phyloP scores from a whole-genome alignment of 1,140 invertebrate genomes.

The Conopomorpha cramerella region DNA sequence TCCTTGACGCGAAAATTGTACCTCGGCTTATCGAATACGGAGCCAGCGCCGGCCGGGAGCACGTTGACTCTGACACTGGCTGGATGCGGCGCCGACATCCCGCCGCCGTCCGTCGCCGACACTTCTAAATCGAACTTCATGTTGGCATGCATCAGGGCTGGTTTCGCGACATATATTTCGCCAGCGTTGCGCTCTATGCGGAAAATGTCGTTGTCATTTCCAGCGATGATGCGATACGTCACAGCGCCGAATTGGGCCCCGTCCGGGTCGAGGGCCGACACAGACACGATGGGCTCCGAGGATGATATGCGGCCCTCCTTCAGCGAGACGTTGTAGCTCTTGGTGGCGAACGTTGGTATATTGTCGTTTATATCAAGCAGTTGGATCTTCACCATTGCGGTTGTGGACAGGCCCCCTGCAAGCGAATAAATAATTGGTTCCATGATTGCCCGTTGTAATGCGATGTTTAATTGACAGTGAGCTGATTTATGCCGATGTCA shows the following conservation, averaged over 20 bases:
- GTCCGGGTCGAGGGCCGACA: slow-evolving; percentile 87
- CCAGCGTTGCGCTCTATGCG: slow-evolving; percentile 80
- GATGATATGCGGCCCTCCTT: slow-evolving; percentile 66
- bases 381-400: slow-evolving; percentile 89
- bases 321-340: slow-evolving; percentile 86
- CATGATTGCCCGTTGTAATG: slow-evolving; percentile 56
- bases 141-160: slow-evolving; percentile 64
- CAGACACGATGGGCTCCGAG: slow-evolving; percentile 72
- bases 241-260: slow-evolving; percentile 81
- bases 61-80: slow-evolving; percentile 80
- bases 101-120: slow-evolving; percentile 87
- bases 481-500: slow-evolving; percentile 52
- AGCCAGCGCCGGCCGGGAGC: slow-evolving; percentile 68
- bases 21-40: slow-evolving; percentile 80
- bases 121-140: slow-evolving; percentile 74
- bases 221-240: slow-evolving; percentile 78
- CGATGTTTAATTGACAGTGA: slow-evolving; percentile 54
- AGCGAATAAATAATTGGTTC: slow-evolving; percentile 58
- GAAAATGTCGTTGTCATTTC: slow-evolving; percentile 84
- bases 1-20: slow-evolving; percentile 83
- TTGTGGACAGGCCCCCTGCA: slow-evolving; percentile 89
- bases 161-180: slow-evolving; percentile 77
- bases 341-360: slow-evolving; percentile 83
- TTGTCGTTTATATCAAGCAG: slow-evolving; percentile 95
- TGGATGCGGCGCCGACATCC: slow-evolving; percentile 70